These are phyloP conservation scores for Oxygymnocypris stewartii DNA, from an alignment of 2,113 vertebrate genomes.

Conservation along the genomic window DNA sequence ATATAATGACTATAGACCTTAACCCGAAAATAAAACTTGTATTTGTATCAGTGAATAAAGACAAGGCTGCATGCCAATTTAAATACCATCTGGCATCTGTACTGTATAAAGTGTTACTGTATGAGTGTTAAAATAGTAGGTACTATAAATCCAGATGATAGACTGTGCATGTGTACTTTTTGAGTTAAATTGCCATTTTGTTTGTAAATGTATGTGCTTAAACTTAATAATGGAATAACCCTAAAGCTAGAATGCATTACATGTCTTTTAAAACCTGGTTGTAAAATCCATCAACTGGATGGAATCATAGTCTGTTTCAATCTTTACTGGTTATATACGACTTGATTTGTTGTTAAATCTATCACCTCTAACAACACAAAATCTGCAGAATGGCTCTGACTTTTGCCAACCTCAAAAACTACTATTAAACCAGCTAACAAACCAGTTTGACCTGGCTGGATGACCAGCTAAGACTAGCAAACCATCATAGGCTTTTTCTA, in stretches of 20 bases:
- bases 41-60: neutral
- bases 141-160: neutral
- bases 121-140: neutral
- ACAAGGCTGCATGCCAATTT: neutral
- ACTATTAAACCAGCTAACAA: no score
- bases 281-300: no score
- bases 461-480: no score
- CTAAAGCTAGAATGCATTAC: neutral
- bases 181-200: neutral
- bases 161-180: neutral
- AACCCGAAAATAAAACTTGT: neutral
- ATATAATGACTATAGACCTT: neutral
- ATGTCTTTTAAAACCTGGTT: no score
- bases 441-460: no score
- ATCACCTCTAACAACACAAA: no score
- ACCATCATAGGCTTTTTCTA: no score
- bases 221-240: neutral
- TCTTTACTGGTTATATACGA: no score
- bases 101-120: neutral
- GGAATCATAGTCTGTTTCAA: no score
- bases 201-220: neutral
- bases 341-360: no score
- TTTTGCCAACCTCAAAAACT: no score
- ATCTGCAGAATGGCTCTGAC: no score
- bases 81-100: neutral